Conservation (phyloP, 2,113 vertebrate species). For the Pluvianellus socialis region DNA sequence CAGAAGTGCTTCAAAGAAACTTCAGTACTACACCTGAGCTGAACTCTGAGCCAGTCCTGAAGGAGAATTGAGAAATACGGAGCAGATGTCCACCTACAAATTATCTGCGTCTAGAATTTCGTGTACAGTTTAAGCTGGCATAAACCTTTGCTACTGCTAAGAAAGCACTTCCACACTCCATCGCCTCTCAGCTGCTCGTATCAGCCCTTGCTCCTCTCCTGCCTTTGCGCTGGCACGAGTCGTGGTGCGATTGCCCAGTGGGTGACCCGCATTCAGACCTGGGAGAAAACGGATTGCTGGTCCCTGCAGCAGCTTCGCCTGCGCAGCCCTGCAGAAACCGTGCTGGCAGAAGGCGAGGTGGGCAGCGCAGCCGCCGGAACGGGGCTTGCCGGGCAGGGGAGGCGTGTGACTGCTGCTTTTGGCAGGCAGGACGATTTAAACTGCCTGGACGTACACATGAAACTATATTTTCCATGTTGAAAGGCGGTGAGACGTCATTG, state of each 20-base stretch:
- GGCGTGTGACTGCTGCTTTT: neutral
- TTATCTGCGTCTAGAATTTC: neutral
- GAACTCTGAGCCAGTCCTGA: neutral
- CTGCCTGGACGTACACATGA: neutral
- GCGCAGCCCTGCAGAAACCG: neutral
- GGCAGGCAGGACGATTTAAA: conserved; percentile 10
- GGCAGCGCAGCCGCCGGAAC: neutral
- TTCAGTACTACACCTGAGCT: neutral
- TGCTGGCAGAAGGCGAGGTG: neutral
- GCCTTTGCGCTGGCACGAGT: neutral
- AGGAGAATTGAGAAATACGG: neutral
- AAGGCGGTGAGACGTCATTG: neutral
- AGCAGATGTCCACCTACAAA: conserved; percentile 22
- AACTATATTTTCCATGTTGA: conserved; percentile 21
- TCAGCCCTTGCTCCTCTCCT: neutral
- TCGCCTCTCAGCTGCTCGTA: neutral
- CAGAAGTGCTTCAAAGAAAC: neutral
- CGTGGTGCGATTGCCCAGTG: neutral
- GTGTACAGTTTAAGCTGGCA: neutral
- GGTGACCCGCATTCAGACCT: neutral
- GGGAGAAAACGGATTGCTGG: neutral
- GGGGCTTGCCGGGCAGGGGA: neutral
- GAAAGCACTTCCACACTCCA: neutral
- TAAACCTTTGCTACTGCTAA: neutral
- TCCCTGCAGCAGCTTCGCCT: neutral